phyloP scores from a whole-genome alignment of 2,888 invertebrate genomes.

The Xylocampa areola region DNA sequence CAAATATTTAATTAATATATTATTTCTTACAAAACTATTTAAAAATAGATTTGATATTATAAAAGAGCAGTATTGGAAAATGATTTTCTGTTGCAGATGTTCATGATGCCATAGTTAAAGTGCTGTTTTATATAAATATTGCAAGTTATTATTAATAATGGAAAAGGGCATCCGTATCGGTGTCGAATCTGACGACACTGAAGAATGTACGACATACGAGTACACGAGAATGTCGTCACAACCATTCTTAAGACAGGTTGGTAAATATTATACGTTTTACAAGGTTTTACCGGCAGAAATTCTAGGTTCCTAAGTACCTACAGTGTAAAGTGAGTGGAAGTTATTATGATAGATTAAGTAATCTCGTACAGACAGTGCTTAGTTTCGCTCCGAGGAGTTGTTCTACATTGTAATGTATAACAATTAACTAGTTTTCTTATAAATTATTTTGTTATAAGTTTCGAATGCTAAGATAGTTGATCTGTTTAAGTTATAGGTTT shows the following conservation, averaged over 20 bases:
- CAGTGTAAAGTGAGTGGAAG: conserved; percentile 18
- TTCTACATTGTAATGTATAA: conserved; percentile 3
- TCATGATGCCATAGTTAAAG: conserved; percentile 18
- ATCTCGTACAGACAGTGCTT: conserved; percentile 13
- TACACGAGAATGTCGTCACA: conserved; percentile 32
- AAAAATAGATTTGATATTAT: too few species aligned
- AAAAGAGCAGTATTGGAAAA: neutral
- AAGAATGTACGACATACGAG: conserved; percentile 41
- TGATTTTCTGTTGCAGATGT: conserved; percentile 41
- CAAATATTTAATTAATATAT: too few species aligned
- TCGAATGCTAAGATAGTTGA: too few species aligned
- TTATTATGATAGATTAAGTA: conserved; percentile 25
- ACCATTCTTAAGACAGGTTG: conserved; percentile 57
- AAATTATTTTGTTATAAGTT: neutral
- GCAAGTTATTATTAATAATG: conserved; percentile 31
- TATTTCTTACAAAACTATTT: too few species aligned
- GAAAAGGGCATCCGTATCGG: conserved; percentile 26
- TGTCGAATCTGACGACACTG: conserved; percentile 35
- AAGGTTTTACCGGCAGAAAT: conserved; percentile 3
- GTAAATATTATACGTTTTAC: conserved; percentile 21
- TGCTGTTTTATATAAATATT: conserved; percentile 5
- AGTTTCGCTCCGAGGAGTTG: neutral
- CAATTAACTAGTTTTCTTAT: conserved; percentile 5
- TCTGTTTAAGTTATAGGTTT: too few species aligned
- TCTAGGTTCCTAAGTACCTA: neutral